Base-by-base conservation (phyloP, 2,888 invertebrate species). In the Cerastis leucographa region DNA sequence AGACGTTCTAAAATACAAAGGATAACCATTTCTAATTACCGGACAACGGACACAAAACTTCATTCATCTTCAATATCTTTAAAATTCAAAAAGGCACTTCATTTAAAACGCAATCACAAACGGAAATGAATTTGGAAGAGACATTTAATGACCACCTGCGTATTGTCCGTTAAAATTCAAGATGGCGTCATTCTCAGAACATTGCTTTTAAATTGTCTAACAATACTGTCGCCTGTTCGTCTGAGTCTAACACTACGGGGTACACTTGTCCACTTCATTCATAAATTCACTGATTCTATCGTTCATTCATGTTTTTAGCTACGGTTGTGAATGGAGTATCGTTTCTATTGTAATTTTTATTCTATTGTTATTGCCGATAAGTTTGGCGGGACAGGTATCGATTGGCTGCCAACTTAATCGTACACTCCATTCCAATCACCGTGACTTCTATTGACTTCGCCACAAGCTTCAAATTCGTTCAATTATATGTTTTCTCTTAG, bases 71-170 rank as follows among this genome's bases (percentile, higher is more conserved):
- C 64, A 73, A 81, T 87, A 68, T 81, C 51, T 51, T 29, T 73
- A 80, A 78, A 73, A 72, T 69, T 73, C 69, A 78, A 75, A 85
- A 83, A 76, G 56, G 76, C 73, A 84, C 74, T 81, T 83, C 85
- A 80, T 88, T 85, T 85, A 84, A 88, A 87, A 87, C 70, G 89
- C 84, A 88, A 90, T 90, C 87, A 87, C 87, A 94, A 78, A 84
- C 95, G 95, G 96, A 96, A 95, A 96, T 93, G 95, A 94, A 91
- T 84, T 80, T 91, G 88, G 91, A 93, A 94, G 93, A 93, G 92
- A 90, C 88, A 93, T 95, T 94, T 94, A 94, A 95, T 94, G 94
- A 93, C 91, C 94, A 96, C 95, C 95, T 95, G 95, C 89, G 78
- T 64, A 84, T 86, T 90, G 85, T 87, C 54, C 70, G 62, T 54